Evolutionary conservation across 2,888 invertebrate genomes (phyloP), one percentile per base, ranked within the genome.

Genomic region (Oligia latruncula): DNA sequence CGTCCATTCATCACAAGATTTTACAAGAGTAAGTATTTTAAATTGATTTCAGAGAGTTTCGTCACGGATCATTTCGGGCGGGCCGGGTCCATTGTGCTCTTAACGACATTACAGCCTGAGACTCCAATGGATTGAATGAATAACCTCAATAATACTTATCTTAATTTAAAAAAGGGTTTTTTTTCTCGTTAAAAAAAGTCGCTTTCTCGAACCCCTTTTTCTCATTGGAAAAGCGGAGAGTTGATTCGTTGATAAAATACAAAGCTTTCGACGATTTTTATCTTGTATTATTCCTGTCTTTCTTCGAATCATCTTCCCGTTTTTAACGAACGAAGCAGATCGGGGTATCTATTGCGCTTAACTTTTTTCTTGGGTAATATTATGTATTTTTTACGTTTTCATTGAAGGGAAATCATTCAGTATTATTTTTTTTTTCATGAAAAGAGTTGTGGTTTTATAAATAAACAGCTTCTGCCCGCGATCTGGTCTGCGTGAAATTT

Each of bases 11-110:
- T 92, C 92, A 92, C 93, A 94, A 93, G 92, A 93, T 92, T 94
- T 93, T 94, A 94, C 93, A 92, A 93, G 92, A 92, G 92, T 93
- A 92, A 91, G 92, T 94, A 94, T 95, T 95, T 95, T 93, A 95
- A 95, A 95, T 95, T 94, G 94, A 95, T 95, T 94, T 93, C 91
- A 90, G 92, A 73, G 94, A 93, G 92, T 93, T 94, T 94, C 93
- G 94, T 92, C 92, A 93, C 94, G 95, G 95, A 94, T 94, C 94
- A 94, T 95, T 95, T 95, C 92, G 90, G 89, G 71, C 71, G 80
- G 83, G 88, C 89, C 87, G 87, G 92, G 91, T 88, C 91, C 91
- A 93, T 95, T 94, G 93, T 94, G 84, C 91, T 89, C 89, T 91
- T 95, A 95, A 95, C 94, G 94, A 94, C 91, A 93, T 95, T 94